Evolutionary conservation across 2,888 invertebrate genomes (phyloP).

Genomic region (Busseola fusca): DNA sequence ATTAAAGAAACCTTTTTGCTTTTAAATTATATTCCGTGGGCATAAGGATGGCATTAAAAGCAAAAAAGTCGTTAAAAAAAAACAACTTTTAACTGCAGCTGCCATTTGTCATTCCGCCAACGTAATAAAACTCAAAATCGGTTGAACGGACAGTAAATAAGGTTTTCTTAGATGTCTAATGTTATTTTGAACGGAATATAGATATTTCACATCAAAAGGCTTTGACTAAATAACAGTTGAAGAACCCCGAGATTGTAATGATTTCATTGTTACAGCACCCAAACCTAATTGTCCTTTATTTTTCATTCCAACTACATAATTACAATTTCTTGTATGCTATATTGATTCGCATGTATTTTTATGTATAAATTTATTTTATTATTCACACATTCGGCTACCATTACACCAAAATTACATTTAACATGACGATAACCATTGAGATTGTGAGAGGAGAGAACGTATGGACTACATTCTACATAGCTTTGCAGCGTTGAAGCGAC

Average conservation of each 20-base stretch:
- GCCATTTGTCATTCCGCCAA: no score
- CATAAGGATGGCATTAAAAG: no score
- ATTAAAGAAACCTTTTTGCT: no score
- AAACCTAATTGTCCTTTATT: not conserved
- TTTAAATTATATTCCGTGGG: no score
- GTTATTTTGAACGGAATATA: no score
- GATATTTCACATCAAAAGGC: not conserved
- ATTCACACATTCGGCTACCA: slow-evolving; percentile 17
- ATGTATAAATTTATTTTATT: not conserved
- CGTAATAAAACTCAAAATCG: no score
- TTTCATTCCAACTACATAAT: not conserved
- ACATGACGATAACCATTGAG: not conserved
- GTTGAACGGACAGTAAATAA: no score
- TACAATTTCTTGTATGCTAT: slow-evolving; percentile 29
- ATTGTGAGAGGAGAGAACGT: slow-evolving; percentile 68
- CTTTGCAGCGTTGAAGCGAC: slow-evolving; percentile 47
- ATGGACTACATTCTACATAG: slow-evolving; percentile 60
- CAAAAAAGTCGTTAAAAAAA: no score
- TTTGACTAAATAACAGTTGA: not conserved
- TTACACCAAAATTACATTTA: slow-evolving; percentile 21
- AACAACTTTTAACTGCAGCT: no score
- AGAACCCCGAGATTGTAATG: no score
- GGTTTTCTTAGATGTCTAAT: no score
- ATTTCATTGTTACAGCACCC: no score
- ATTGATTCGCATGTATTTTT: slow-evolving; percentile 19